phyloP scores from a whole-genome alignment of 2,888 invertebrate species.

The Catonia carolina region DNA sequence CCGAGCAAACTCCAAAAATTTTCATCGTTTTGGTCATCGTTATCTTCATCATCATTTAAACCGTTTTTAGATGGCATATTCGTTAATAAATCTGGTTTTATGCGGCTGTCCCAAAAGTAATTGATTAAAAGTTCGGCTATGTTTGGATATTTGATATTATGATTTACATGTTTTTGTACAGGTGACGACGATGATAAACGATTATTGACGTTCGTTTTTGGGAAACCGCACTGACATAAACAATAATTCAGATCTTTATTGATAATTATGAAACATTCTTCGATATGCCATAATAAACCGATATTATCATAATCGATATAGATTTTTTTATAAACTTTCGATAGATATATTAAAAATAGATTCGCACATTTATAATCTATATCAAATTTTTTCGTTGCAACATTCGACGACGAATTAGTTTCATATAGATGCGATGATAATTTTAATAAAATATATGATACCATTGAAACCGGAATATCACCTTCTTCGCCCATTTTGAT shows the following conservation, averaged over 20 bases:
- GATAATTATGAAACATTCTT: conserved; percentile 52
- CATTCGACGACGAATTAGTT: conserved; percentile 44
- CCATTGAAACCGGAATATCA: conserved; percentile 27
- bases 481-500: conserved; percentile 34
- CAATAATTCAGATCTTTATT: conserved; percentile 44
- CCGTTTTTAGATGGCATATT: background rate
- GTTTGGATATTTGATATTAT: conserved; percentile 46
- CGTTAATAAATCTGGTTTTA: conserved; percentile 16
- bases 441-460: conserved; percentile 40
- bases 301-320: conserved; percentile 44
- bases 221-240: conserved; percentile 56
- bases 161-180: conserved; percentile 30
- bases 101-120: conserved; percentile 18
- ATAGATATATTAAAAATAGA: conserved; percentile 44
- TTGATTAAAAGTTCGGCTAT: conserved; percentile 52
- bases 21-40: background rate
- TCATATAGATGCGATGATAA: conserved; percentile 46
- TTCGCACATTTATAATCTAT: conserved; percentile 44
- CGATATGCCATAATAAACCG: conserved; percentile 48
- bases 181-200: conserved; percentile 39
- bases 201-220: conserved; percentile 47
- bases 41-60: too few species aligned
- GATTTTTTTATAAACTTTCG: conserved; percentile 39
- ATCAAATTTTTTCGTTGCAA: too few species aligned
- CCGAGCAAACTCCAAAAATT: conserved; percentile 7